phyloP scores from a whole-genome alignment of 1,140 invertebrate genomes.

The Aphelenchoides fujianensis region DNA sequence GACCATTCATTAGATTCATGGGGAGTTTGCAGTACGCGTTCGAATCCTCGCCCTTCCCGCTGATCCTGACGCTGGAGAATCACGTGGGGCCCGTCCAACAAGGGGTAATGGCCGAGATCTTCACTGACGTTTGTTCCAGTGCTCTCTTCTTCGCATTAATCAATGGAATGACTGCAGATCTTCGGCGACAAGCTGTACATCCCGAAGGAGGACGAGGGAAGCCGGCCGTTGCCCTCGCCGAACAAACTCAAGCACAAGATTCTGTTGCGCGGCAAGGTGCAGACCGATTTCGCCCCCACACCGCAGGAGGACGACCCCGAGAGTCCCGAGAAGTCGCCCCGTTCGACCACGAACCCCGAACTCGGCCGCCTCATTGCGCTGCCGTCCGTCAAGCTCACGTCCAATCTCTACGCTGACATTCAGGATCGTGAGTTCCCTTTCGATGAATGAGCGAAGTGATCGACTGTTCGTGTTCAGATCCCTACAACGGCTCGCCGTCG shows the following conservation, averaged over 20 bases:
- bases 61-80: conserved; percentile 96
- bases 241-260: conserved; percentile 44
- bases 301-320: conserved; percentile 16
- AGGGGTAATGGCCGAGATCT: conserved; percentile 80
- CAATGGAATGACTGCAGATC: conserved; percentile 45
- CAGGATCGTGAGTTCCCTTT: conserved; percentile 40
- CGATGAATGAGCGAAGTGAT: neutral
- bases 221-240: conserved; percentile 41
- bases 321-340: conserved; percentile 18
- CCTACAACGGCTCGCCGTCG: conserved; percentile 45
- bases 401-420: conserved; percentile 46
- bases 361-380: conserved; percentile 45
- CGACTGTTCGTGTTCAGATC: conserved; percentile 37
- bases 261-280: conserved; percentile 40
- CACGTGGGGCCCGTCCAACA: conserved; percentile 92
- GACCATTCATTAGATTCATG: too few relatives aligned
- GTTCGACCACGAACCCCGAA: conserved; percentile 32
- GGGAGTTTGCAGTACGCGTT: conserved; percentile 74
- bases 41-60: conserved; percentile 70
- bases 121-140: conserved; percentile 49
- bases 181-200: conserved; percentile 43
- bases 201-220: conserved; percentile 32
- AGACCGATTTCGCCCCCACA: neutral
- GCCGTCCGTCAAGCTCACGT: conserved; percentile 47
- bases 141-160: conserved; percentile 3